Conservation (phyloP, 2,797 vertebrate species). For the Nothura maculosa region DNA sequence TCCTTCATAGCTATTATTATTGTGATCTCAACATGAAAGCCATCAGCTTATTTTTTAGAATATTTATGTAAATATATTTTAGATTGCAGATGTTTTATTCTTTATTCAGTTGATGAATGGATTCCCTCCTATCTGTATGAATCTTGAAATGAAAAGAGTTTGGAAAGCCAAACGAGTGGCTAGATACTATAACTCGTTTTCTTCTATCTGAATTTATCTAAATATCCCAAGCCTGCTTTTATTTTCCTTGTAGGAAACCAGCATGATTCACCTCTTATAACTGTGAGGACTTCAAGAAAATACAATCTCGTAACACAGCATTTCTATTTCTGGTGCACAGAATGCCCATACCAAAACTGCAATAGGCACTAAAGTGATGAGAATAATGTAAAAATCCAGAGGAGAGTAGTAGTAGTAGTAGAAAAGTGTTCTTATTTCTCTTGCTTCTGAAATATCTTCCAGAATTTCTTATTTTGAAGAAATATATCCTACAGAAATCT, state of each 20-base stretch:
- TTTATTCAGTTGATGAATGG: constrained; percentile 37
- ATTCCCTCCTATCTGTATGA: neutral
- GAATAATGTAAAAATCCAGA: neutral
- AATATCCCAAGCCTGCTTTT: neutral
- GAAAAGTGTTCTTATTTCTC: neutral
- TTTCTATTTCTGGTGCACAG: constrained; percentile 11
- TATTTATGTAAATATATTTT: neutral
- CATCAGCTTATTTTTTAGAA: neutral
- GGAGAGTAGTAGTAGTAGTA: neutral
- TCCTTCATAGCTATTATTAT: neutral
- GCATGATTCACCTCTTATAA: constrained; percentile 3
- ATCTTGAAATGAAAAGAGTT: constrained; percentile 26
- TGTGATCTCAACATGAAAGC: constrained; percentile 6
- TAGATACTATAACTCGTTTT: neutral
- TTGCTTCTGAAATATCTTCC: neutral
- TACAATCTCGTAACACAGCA: neutral
- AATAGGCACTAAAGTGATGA: neutral
- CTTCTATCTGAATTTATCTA: constrained; percentile 1
- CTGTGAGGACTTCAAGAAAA: neutral
- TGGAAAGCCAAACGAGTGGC: constrained; percentile 23
- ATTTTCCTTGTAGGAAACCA: neutral
- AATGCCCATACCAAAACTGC: neutral
- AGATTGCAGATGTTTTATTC: neutral
- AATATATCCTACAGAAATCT: neutral
- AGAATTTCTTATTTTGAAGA: neutral